phyloP scores from a whole-genome alignment of 35 echinoderm and acorn worm species.

The Antedon bifida region DNA sequence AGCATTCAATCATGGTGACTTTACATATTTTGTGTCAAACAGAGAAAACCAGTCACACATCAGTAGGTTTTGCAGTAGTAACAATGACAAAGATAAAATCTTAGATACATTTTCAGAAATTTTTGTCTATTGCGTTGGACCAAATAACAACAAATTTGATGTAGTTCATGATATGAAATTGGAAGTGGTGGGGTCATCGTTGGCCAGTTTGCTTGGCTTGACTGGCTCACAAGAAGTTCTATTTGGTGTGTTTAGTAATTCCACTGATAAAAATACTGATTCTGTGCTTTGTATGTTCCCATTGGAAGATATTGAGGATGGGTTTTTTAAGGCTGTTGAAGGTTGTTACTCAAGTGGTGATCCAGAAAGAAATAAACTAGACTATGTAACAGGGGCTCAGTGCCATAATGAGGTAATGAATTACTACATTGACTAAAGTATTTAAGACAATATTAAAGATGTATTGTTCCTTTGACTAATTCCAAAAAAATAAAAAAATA shows the following conservation, averaged over 20 bases:
- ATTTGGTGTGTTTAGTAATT: not conserved
- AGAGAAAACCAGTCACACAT: not conserved
- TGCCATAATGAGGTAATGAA: too few relatives aligned
- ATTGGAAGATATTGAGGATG: not conserved
- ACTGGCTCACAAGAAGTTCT: not conserved
- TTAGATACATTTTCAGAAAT: not conserved
- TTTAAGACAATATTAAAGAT: too few relatives aligned
- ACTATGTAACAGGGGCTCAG: not conserved
- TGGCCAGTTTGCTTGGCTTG: not conserved
- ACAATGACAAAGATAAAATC: too few relatives aligned
- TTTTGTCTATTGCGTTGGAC: not conserved
- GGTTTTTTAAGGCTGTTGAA: not conserved
- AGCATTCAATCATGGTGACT: not conserved
- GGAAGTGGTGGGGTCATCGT: not conserved
- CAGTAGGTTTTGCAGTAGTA: not conserved
- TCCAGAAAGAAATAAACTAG: not conserved
- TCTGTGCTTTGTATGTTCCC: not conserved
- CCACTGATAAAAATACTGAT: not conserved
- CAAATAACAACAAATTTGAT: not conserved
- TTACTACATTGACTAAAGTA: too few relatives aligned
- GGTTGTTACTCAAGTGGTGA: not conserved
- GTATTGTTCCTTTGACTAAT: too few relatives aligned
- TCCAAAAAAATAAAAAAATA: too few relatives aligned
- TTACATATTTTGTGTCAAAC: not conserved
- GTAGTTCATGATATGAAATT: not conserved